phyloP scores from a whole-genome alignment of 1,140 invertebrate genomes.

The Drosophila mojavensis region DNA sequence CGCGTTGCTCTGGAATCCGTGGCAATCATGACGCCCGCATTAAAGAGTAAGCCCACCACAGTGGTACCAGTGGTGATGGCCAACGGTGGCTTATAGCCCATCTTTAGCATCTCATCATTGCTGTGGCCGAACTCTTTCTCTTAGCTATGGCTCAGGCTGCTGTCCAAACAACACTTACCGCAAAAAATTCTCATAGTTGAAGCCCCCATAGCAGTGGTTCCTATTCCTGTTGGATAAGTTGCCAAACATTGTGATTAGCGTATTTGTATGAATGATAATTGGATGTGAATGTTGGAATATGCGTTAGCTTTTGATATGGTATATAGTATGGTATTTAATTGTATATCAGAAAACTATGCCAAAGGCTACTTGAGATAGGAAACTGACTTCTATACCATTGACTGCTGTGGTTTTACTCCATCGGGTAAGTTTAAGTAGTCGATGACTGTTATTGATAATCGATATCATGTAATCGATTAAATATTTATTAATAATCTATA shows the following conservation, averaged over 20 bases:
- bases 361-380: not conserved
- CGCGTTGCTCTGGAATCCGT: conserved; percentile 1
- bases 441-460: too few relatives aligned
- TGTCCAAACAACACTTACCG: not conserved
- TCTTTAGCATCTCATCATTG: not conserved
- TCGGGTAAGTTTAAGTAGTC: too few relatives aligned
- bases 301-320: not conserved
- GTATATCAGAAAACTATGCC: too few relatives aligned
- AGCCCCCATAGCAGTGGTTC: not conserved
- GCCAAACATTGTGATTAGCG: not conserved
- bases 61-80: conserved; percentile 11
- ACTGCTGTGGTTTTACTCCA: too few relatives aligned
- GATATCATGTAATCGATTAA: too few relatives aligned
- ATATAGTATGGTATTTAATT: too few relatives aligned
- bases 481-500: too few relatives aligned
- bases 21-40: conserved; percentile 26
- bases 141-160: not conserved
- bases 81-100: not conserved
- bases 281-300: not conserved
- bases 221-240: not conserved
- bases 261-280: not conserved
- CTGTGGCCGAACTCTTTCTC: not conserved
- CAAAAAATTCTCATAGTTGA: not conserved
- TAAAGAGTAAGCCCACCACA: conserved; percentile 14
- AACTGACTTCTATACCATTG: too few relatives aligned